phyloP scores from a whole-genome alignment of 1,140 invertebrate genomes.

The Hyles euphorbiae region DNA sequence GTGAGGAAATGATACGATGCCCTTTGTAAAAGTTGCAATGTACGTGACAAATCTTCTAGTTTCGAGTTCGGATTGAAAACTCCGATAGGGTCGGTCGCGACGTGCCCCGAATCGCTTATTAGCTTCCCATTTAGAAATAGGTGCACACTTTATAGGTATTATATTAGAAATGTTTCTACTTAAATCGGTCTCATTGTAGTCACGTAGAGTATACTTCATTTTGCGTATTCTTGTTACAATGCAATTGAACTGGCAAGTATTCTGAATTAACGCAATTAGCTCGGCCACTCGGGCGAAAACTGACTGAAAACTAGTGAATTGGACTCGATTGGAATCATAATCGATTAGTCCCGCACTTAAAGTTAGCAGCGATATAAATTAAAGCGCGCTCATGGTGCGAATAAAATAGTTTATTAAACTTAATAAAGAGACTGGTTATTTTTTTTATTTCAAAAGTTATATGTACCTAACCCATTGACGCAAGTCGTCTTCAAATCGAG shows the following conservation, averaged over 20 bases:
- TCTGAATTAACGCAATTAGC: constrained; percentile 44
- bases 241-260: constrained; percentile 30
- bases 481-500: too few relatives aligned
- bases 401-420: too few relatives aligned
- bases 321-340: constrained; percentile 34
- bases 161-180: constrained; percentile 36
- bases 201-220: constrained; percentile 29
- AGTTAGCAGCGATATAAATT: too few relatives aligned
- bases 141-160: constrained; percentile 41
- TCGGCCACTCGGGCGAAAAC: constrained; percentile 24
- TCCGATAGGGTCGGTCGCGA: constrained; percentile 57
- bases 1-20: constrained; percentile 51
- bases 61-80: constrained; percentile 68
- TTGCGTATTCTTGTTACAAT: constrained; percentile 27
- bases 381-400: too few relatives aligned
- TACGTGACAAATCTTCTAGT: constrained; percentile 70
- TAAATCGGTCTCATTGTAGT: constrained; percentile 29
- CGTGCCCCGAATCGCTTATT: constrained; percentile 60
- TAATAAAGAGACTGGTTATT: too few relatives aligned
- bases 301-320: constrained; percentile 40
- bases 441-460: too few relatives aligned
- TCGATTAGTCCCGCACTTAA: constrained; percentile 7
- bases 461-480: too few relatives aligned
- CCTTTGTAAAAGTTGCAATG: constrained; percentile 58
- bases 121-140: constrained; percentile 53